These are phyloP conservation scores for Scytalopus superciliaris DNA, from an alignment of 2,113 vertebrate species.

Conservation along the genomic window DNA sequence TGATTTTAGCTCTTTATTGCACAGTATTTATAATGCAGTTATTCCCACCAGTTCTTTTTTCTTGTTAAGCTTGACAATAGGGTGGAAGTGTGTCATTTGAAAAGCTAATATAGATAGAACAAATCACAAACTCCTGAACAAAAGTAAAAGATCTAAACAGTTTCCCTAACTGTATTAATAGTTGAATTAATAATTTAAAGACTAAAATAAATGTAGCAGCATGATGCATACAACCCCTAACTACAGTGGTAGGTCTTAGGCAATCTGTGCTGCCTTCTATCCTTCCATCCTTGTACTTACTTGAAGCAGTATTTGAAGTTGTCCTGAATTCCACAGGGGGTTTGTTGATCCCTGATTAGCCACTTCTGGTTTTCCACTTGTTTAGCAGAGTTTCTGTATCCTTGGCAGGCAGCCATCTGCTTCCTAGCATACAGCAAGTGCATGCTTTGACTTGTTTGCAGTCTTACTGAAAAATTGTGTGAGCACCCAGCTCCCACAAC, in stretches of 20 bases:
- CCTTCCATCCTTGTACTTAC: neutral
- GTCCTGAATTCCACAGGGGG: neutral
- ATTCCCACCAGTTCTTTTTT: neutral
- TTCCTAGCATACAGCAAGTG: accelerated
- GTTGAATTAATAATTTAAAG: neutral
- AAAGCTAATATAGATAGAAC: neutral
- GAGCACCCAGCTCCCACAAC: neutral
- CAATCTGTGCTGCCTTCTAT: neutral
- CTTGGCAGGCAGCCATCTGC: neutral
- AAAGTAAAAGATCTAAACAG: neutral
- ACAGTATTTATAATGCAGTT: neutral
- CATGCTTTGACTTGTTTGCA: neutral
- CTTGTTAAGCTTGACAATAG: neutral
- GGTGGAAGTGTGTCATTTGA: neutral
- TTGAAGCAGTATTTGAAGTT: neutral
- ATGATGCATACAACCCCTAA: neutral
- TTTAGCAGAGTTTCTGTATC: neutral
- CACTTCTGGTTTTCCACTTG: neutral
- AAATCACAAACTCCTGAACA: neutral
- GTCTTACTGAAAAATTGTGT: neutral
- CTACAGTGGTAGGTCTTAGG: neutral
- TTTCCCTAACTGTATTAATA: neutral
- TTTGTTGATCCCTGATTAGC: neutral
- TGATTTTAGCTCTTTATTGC: neutral
- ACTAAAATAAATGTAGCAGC: neutral